Base-by-base conservation (phyloP, 2,113 vertebrate genomes). In the Polypterus bichir region DNA sequence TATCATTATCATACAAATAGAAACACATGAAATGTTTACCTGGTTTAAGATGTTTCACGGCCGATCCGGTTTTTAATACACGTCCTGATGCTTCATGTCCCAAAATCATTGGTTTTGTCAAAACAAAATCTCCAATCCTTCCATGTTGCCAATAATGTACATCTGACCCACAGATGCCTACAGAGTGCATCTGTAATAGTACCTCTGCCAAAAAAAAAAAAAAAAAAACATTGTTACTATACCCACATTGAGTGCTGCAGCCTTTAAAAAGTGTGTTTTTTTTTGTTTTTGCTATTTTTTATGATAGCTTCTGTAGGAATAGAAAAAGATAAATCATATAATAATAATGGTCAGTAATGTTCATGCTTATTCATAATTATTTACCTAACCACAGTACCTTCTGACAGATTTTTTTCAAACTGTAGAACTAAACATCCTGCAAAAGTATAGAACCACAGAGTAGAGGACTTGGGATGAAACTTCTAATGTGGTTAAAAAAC, bases 91-190 rank as follows among this genome's bases (percentile, higher is more conserved):
- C 93, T 77, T 99, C 96, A 0, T 99, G 96, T 0, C 96, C 95
- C 70, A 98, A 46, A 10, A 99, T 86, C 89, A 97, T 94, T 0
- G 96, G 96, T 11, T 86, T 78, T 67, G 75, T 88, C 64, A 99
- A 65, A 0, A 94, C 69, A 72, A 85, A 97, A 71, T 93, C 81
- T 4, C 90, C 95, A 0, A 97, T 93, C 0, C 79, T 85, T 3
- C 96, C 95, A 0, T 92, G 69, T 70, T 93, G 86, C 96, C 94
- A 99, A 70, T 89, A 98, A 75, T 99, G 96, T 59, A 99, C 90
- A 0, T 99, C 96, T 0, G 96, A 97, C 1, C 95, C 93, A 0
- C 96, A 98, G 72, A 99, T 99, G 27, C 96, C 96, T 1, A 99
- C 93, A 0, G 95, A 97, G 74, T 98, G 93, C 90, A 99, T 97